Evolutionary conservation across 2,888 invertebrate genomes (phyloP).

Genomic region (Parochlus steinenii): DNA sequence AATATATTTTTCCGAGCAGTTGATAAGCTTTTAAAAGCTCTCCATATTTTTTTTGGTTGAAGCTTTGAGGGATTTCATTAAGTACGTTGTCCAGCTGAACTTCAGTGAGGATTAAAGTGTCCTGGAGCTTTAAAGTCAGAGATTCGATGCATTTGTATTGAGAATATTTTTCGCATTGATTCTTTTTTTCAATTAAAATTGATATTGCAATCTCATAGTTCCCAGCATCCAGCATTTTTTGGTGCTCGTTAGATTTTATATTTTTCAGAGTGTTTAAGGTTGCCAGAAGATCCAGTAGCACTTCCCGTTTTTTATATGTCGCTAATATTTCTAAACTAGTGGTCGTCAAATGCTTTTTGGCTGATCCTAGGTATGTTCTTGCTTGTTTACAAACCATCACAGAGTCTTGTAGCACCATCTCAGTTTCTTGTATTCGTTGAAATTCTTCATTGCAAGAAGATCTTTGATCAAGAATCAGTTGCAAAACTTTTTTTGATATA

Average conservation of each 20-base stretch:
- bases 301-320: constrained; percentile 76
- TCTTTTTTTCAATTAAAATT: constrained; percentile 74
- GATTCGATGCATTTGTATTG: constrained; percentile 88
- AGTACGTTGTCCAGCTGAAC: constrained; percentile 78
- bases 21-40: constrained; percentile 78
- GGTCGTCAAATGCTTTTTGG: constrained; percentile 66
- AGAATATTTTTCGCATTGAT: constrained; percentile 65
- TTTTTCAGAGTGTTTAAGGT: constrained; percentile 67
- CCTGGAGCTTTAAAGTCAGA: constrained; percentile 69
- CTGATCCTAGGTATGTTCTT: constrained; percentile 51
- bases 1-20: constrained; percentile 77
- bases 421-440: constrained; percentile 52
- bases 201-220: constrained; percentile 84
- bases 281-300: constrained; percentile 60
- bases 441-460: constrained; percentile 76
- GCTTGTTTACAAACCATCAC: constrained; percentile 55
- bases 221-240: constrained; percentile 62
- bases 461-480: constrained; percentile 83
- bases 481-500: constrained; percentile 84
- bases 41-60: constrained; percentile 61
- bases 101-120: constrained; percentile 79
- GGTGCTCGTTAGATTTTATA: constrained; percentile 70
- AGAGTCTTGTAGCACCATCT: constrained; percentile 50
- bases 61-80: constrained; percentile 48
- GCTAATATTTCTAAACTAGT: constrained; percentile 79